A percentile compares a stretch with the other conserved stretches of the same genome.
phyloP scores from a whole-genome alignment of 2,113 vertebrate species.

The Ictidomys tridecemlineatus region DNA sequence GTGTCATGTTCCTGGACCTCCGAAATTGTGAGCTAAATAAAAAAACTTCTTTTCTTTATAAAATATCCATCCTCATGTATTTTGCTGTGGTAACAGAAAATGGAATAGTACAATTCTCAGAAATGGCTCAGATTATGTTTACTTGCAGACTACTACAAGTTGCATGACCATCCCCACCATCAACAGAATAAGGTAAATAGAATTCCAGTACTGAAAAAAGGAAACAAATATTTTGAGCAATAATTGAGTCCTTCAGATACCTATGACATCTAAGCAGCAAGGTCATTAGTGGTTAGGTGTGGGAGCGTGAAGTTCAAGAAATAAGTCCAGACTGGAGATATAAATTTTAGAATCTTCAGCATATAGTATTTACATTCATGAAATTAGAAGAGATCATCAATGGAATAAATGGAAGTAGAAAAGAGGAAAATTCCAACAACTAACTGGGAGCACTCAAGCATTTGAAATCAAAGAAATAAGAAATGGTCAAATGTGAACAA shows the following conservation, averaged over 20 bases:
- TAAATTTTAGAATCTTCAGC: not conserved
- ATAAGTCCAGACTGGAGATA: not conserved
- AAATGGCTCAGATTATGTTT: not conserved
- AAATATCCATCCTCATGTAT: not conserved
- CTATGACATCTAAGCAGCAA: slow-evolving; percentile 2
- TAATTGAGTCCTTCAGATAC: not conserved
- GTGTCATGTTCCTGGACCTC: not conserved
- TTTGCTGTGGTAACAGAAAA: not conserved
- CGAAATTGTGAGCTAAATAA: not conserved
- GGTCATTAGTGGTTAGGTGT: not conserved
- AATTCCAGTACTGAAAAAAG: not conserved
- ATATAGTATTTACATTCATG: not conserved
- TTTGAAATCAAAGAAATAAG: slow-evolving; percentile 22
- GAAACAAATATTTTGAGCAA: not conserved
- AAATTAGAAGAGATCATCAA: slow-evolving; percentile 3
- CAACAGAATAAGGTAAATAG: not conserved
- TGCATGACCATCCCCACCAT: not conserved
- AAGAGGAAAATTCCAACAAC: not conserved
- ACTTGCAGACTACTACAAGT: not conserved
- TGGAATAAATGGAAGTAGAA: not conserved
- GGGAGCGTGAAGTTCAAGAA: not conserved
- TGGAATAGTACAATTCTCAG: not conserved
- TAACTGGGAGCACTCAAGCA: not conserved
- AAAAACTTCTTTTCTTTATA: not conserved
- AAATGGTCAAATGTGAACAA: not conserved